Evolutionary conservation across 2,113 vertebrate species (phyloP).

Genomic region (Philantomba maxwellii): DNA sequence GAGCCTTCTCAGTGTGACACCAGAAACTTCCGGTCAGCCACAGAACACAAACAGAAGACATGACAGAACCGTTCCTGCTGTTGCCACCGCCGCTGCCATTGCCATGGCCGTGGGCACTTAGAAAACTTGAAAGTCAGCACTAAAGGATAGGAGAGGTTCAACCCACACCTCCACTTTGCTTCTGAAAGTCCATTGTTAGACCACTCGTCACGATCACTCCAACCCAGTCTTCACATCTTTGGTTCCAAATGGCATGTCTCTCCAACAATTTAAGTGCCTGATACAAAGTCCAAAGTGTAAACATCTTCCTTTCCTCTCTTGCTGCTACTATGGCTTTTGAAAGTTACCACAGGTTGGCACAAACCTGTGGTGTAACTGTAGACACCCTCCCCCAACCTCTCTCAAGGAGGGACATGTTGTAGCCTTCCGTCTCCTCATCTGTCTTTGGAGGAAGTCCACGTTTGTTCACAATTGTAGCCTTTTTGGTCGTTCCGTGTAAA

Average conservation of each 20-base stretch:
- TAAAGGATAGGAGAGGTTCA: conserved; percentile 76
- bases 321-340: conserved; percentile 64
- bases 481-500: conserved; percentile 57
- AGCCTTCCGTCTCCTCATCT: conserved; percentile 57
- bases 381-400: conserved; percentile 47
- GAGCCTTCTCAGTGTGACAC: conserved; percentile 81
- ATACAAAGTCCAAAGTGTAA: conserved; percentile 79
- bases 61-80: conserved; percentile 77
- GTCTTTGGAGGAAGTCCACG: conserved; percentile 59
- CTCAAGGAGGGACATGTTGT: conserved; percentile 50
- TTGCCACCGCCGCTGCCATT: conserved; percentile 78
- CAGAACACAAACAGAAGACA: conserved; percentile 79
- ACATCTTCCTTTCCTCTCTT: conserved; percentile 73
- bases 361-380: conserved; percentile 40
- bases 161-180: conserved; percentile 80
- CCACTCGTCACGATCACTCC: conserved; percentile 76
- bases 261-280: conserved; percentile 85
- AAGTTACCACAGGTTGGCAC: conserved; percentile 19
- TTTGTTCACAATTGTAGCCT: conserved; percentile 67
- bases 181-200: conserved; percentile 83
- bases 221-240: conserved; percentile 79
- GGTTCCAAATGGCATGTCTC: conserved; percentile 82
- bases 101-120: conserved; percentile 82
- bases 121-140: conserved; percentile 81
- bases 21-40: conserved; percentile 81